Conservation (phyloP, 2,888 invertebrate genomes). For the Noctuana brunneofusca region DNA sequence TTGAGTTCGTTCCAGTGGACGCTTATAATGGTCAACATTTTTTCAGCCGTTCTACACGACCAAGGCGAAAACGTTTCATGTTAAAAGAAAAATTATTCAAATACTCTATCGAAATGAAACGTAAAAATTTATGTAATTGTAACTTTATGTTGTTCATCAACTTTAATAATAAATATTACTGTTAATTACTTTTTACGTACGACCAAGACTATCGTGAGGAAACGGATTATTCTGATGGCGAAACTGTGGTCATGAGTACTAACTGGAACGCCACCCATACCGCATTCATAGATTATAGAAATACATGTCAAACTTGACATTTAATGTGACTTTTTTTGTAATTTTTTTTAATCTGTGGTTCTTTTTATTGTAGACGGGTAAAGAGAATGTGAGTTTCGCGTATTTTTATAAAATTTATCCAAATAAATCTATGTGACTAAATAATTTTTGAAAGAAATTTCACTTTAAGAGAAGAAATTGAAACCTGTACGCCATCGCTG, state of each 20-base stretch:
- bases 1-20: no score
- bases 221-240: no score
- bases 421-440: conserved; percentile 61
- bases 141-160: no score
- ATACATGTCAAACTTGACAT: conserved; percentile 32
- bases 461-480: not conserved
- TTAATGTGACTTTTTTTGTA: conserved; percentile 22
- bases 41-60: no score
- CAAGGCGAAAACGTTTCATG: no score
- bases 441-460: conserved; percentile 40
- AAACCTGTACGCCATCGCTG: not conserved
- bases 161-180: no score
- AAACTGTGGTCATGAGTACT: not conserved
- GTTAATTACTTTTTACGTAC: no score
- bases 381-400: conserved; percentile 78
- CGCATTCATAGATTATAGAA: not conserved
- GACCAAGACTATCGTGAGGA: no score
- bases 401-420: conserved; percentile 62
- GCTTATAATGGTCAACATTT: no score
- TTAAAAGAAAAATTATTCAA: no score
- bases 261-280: not conserved
- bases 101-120: no score
- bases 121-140: no score
- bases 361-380: conserved; percentile 76
- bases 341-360: conserved; percentile 46